phyloP scores from a whole-genome alignment of 2,797 vertebrate species.

The Enteromius anoplus region DNA sequence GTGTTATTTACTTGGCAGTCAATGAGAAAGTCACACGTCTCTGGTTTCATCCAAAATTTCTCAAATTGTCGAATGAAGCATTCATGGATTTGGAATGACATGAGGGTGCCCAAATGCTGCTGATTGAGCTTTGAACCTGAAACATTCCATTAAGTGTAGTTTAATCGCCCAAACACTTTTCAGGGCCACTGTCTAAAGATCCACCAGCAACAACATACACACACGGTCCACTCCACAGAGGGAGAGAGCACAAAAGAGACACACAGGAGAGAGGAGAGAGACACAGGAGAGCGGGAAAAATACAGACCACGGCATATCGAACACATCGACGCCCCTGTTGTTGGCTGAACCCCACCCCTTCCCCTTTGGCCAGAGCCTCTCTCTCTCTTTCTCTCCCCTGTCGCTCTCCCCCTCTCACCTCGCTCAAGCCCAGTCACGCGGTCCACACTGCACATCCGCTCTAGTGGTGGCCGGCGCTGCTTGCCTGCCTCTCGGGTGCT shows the following conservation, averaged over 20 bases:
- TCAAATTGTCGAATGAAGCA: too few relatives aligned
- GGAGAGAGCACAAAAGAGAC: conserved; percentile 73
- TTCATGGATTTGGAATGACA: too few relatives aligned
- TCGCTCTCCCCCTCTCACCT: conserved; percentile 74
- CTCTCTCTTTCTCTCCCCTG: conserved; percentile 70
- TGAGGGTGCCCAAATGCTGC: background rate
- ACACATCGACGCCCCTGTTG: conserved; percentile 62
- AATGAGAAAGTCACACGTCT: too few relatives aligned
- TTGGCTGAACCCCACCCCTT: conserved; percentile 34
- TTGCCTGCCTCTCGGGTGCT: conserved; percentile 81
- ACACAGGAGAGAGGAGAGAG: conserved; percentile 73
- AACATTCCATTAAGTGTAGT: background rate
- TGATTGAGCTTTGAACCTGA: conserved; percentile 1
- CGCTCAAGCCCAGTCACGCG: conserved; percentile 87
- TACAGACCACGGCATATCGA: conserved; percentile 77
- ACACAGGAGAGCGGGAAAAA: conserved; percentile 69
- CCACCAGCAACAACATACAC: conserved; percentile 25
- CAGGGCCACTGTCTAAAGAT: conserved; percentile 8
- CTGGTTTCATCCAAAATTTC: too few relatives aligned
- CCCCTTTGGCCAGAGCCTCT: conserved; percentile 54
- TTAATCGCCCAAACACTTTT: conserved; percentile 18
- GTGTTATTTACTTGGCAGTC: too few relatives aligned
- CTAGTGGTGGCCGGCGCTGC: conserved; percentile 85
- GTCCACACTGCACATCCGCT: conserved; percentile 93
- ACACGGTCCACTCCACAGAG: conserved; percentile 72